Conservation (phyloP, 2,797 vertebrate species). For the Cygnus olor region DNA sequence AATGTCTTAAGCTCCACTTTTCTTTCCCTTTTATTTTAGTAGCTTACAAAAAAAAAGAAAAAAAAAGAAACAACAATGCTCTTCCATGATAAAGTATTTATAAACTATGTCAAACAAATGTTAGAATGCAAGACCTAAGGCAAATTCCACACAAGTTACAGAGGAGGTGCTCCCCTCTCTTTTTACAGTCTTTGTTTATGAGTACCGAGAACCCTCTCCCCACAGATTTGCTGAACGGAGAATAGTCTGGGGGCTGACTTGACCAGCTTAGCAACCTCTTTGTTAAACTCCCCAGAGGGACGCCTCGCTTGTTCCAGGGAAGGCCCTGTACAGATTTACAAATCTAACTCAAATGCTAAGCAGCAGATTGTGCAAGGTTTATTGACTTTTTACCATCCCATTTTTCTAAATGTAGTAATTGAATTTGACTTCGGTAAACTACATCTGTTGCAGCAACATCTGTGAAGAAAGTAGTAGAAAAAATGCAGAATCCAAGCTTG, state of each 20-base stretch:
- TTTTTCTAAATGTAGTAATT: background rate
- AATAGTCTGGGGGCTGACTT: conserved; percentile 31
- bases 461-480: background rate
- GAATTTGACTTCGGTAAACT: background rate
- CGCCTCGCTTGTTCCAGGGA: background rate
- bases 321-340: background rate
- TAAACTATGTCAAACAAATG: background rate
- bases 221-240: background rate
- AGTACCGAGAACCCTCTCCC: conserved; percentile 31
- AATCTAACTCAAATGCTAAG: background rate
- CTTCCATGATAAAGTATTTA: background rate
- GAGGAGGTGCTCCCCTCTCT: background rate
- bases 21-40: background rate
- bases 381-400: background rate
- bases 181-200: conserved; percentile 28
- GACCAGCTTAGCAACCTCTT: conserved; percentile 69
- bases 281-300: conserved; percentile 41
- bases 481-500: background rate
- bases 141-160: background rate
- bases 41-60: background rate
- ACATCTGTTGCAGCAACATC: background rate
- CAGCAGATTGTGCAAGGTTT: background rate
- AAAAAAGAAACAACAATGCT: background rate
- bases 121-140: background rate
- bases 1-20: background rate